Evolutionary conservation across 2,888 invertebrate genomes (phyloP).

Genomic region (Cephus nigrinus): DNA sequence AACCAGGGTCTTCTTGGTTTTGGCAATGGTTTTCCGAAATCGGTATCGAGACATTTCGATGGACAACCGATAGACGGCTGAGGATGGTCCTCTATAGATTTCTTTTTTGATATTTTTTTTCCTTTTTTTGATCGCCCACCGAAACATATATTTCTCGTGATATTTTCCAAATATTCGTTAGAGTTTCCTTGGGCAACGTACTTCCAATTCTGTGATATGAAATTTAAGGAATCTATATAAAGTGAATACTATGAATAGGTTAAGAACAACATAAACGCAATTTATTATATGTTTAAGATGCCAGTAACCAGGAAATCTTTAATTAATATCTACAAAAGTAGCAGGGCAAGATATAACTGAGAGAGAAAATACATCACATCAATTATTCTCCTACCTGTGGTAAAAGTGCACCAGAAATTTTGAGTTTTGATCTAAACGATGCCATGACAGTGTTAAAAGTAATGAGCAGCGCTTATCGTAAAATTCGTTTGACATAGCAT

Average conservation of each 20-base stretch:
- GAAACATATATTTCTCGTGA: neutral
- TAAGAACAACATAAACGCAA: neutral
- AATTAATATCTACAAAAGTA: neutral
- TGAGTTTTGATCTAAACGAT: conserved; percentile 27
- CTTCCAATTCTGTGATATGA: neutral
- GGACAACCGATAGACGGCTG: conserved; percentile 15
- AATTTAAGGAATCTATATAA: neutral
- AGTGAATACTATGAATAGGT: neutral
- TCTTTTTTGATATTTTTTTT: neutral
- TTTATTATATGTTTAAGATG: neutral
- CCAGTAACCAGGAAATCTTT: neutral
- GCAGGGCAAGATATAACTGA: neutral
- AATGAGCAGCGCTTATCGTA: neutral
- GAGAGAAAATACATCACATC: neutral
- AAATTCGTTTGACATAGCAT: neutral
- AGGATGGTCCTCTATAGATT: neutral
- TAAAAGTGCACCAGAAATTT: conserved; percentile 36
- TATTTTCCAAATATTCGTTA: neutral
- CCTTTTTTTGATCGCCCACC: neutral
- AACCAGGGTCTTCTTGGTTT: conserved; percentile 12
- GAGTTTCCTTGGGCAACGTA: neutral
- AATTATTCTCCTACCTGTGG: neutral
- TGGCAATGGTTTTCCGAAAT: conserved; percentile 9
- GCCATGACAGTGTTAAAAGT: conserved; percentile 32
- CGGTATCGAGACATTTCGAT: conserved; percentile 18